Conservation (phyloP, 2,797 vertebrate species). For the Alcedo quadribrachys region DNA sequence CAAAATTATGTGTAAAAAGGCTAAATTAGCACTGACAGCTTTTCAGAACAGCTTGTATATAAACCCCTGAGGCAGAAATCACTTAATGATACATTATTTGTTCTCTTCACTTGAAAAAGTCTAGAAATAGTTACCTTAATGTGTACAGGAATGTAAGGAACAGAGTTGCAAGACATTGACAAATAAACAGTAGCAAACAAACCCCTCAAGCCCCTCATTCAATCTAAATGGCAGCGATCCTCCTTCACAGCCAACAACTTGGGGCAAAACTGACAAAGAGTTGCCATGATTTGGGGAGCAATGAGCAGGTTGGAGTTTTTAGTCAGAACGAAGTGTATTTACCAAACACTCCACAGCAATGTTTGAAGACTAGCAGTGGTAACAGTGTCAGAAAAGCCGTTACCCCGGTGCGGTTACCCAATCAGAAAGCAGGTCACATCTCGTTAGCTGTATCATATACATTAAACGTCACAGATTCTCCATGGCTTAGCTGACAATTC, state of each 20-base stretch:
- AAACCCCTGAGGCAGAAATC: not conserved
- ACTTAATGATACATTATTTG: not conserved
- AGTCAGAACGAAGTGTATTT: not conserved
- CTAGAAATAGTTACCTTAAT: not conserved
- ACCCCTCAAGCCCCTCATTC: not conserved
- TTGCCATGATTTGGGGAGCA: conserved; percentile 24
- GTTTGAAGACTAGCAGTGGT: conserved; percentile 24
- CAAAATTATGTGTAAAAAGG: not conserved
- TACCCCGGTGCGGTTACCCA: conserved; percentile 56
- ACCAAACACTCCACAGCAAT: not conserved
- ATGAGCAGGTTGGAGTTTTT: not conserved
- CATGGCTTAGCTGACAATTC: conserved; percentile 62
- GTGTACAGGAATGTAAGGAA: not conserved
- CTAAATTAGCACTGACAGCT: not conserved
- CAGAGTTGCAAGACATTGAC: not conserved
- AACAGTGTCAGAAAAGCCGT: conserved; percentile 40
- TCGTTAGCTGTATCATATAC: conserved; percentile 73
- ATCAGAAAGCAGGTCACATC: conserved; percentile 79
- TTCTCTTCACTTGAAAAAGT: conserved; percentile 3
- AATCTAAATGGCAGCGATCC: not conserved
- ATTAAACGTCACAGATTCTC: conserved; percentile 72
- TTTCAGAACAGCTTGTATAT: not conserved
- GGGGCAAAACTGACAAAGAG: not conserved
- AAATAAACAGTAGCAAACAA: not conserved
- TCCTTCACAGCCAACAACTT: not conserved